Evolutionary conservation across 1,140 invertebrate species (phyloP).

Genomic region (Trinorchestia longiramus): DNA sequence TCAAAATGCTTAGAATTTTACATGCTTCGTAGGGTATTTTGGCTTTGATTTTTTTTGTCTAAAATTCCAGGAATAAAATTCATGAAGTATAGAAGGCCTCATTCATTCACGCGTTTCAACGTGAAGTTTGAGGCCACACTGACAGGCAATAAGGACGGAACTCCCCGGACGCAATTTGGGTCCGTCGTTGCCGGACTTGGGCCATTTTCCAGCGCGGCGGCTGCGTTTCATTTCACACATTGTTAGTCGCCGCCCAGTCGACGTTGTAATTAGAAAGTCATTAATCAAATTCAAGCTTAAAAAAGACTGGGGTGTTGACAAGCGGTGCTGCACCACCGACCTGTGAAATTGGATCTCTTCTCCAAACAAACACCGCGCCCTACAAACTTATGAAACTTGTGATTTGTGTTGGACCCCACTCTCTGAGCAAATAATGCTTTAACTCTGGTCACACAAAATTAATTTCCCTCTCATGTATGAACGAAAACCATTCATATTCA

Average conservation of each 20-base stretch:
- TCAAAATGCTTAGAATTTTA: not conserved
- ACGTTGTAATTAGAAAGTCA: constrained; percentile 23
- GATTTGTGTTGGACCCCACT: not conserved
- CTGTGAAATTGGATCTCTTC: constrained; percentile 25
- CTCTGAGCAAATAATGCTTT: not conserved
- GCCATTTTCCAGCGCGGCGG: constrained; percentile 27
- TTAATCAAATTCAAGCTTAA: not conserved
- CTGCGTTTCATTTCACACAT: constrained; percentile 19
- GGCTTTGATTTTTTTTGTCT: not conserved
- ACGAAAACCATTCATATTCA: not conserved
- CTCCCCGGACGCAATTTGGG: not conserved
- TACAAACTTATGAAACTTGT: not conserved
- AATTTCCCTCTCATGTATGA: not conserved
- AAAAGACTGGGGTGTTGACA: constrained; percentile 5
- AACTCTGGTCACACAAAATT: not conserved
- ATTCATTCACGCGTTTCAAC: not conserved
- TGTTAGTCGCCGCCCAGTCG: not conserved
- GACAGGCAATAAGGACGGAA: not conserved
- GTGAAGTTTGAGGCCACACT: not conserved
- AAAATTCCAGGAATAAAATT: not conserved
- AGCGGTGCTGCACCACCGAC: constrained; percentile 15
- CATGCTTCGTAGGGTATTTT: not conserved
- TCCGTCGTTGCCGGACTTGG: not conserved
- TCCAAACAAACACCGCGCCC: constrained; percentile 4
- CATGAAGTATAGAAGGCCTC: not conserved